Evolutionary conservation across 2,797 vertebrate genomes (phyloP), one percentile per base, ranked within the genome.

Genomic region (Gambusia yucatana): DNA sequence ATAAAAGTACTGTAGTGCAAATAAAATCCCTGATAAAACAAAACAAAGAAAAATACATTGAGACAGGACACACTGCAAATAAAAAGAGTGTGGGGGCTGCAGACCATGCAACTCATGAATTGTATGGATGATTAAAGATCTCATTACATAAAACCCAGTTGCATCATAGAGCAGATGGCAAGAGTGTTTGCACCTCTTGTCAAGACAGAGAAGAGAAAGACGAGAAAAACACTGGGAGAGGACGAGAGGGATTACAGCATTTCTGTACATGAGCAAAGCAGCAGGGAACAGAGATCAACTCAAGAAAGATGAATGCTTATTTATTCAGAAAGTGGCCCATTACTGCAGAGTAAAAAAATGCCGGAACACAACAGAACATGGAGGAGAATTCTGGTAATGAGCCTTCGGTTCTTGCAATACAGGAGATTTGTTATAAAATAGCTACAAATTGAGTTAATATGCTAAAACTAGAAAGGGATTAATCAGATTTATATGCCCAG

Each of bases 121-220:
- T 39, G 48, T 72, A 3, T 7, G 50, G 77, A 86, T 87, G 86
- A 88, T 89, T 50, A 82, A 91, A 70, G 79, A 86, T 82, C 83
- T 76, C 80, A 85, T 90, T 73, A 85, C 70, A 77, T 78, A 55
- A 61, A 43, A 57, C 82, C 77, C 85, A 75, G 82, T 82, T 3
- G 71, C 72, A 73, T 75, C 79, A n/a, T 69, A 61, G 74, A 82
- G 52, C 90, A 91, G 89, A 92, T 91, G 89, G 86, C 65, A 59
- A 0, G 72, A 75, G 77, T 33, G 59, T 75, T 82, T 76, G 30
- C 73, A 0, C 57, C 75, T 36, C 78, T 79, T 39, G 33, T 87
- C 81, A 7, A 46, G 67, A 77, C 30, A 9, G 59, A 76, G 48
- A 39, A 50, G 67, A 47, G 43, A 75, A 44, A 1, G 2, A 39